Base-by-base conservation (phyloP, 23 tunicate genomes). In the Botrylloides violaceus region DNA sequence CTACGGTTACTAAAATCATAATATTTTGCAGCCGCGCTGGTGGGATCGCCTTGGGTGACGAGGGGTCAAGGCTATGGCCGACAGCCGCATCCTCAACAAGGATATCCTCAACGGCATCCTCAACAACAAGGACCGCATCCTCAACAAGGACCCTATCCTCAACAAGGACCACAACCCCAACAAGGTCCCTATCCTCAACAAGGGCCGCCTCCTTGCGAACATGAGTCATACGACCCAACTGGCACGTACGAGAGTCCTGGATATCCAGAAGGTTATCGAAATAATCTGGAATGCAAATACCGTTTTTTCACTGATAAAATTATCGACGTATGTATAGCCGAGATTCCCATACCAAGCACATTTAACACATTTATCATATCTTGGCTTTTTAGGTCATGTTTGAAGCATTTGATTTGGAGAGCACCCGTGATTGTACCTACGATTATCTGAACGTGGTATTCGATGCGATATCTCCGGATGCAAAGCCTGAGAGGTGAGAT, bases 401-500 rank as follows among this genome's bases (percentile, higher is more conserved):
- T 66, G 72, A 60, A 26, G 31, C 48, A n/a, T 88, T 88, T 64
- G 76, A 70, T 2, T 22, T 88, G 58, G 95, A 87, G 37, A 9
- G 29, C 26, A 29, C 70, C 36, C 23, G n/a, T 7, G 35, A 31
- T 31, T 63, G 70, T 63, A 26, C 26, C 19, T 28, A 28, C 35
- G 70, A 63, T 28, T 26, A 15, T 31, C 20, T 63, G 6, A 31
- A 63, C 19, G 35, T 28, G 3, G 7, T 58, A 35, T 59, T 49
- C 9, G 21, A 85, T 79, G 76, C 80, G 36, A 20, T 66, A 12
- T 73, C 93, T 12, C 78, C 80, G 59, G 34, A 29, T 32, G 61
- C 93, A 20, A 32, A 66, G 20, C 84, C 93, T 15, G 29, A 85
- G 25, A 85, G 84, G 93, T 85, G 79, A 18, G 12, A 3, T 5